Conservation (phyloP, 2,797 vertebrate genomes). For the Premnoplex brunnescens region DNA sequence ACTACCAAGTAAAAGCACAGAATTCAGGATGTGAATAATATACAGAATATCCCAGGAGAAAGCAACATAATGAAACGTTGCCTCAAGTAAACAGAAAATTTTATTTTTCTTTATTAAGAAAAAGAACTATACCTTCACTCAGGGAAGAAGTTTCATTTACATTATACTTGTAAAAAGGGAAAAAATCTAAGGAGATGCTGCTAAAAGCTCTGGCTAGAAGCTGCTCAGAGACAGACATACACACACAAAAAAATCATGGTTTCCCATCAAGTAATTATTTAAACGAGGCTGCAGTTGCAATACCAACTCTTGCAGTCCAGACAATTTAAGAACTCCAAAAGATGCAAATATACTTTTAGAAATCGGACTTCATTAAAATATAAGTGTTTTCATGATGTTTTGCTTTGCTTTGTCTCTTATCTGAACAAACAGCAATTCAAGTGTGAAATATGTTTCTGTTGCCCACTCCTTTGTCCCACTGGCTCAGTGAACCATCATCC, state of each 20-base stretch:
- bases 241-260: not conserved
- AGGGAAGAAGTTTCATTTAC: not conserved
- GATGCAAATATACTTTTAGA: not conserved
- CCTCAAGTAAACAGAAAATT: not conserved
- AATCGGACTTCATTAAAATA: not conserved
- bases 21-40: not conserved
- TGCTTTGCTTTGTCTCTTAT: not conserved
- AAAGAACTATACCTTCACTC: not conserved
- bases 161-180: not conserved
- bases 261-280: not conserved
- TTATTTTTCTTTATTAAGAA: not conserved
- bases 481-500: not conserved
- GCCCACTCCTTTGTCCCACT: not conserved
- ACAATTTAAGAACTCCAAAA: not conserved
- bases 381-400: not conserved
- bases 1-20: not conserved
- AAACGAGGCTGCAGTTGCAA: not conserved
- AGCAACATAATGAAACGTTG: not conserved
- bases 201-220: not conserved
- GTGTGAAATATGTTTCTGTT: not conserved
- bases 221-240: not conserved
- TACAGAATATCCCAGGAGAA: not conserved
- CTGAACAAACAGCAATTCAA: not conserved
- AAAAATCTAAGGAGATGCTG: not conserved
- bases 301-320: not conserved